Base-by-base conservation (phyloP, 2,888 invertebrate species). In the Zele albiditarsus region DNA sequence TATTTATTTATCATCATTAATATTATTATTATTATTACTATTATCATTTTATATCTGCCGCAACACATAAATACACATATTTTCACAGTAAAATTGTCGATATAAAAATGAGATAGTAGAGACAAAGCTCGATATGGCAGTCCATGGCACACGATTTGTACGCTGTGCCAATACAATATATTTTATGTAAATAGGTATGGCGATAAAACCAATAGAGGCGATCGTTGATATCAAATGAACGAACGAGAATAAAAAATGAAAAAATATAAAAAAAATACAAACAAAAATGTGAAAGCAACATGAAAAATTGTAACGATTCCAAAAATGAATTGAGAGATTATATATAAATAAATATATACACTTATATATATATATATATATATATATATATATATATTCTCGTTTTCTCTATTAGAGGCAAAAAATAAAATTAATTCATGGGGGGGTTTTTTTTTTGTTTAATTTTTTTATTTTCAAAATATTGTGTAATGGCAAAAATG, bases 101-200 rank as follows among this genome's bases (percentile, higher is more conserved):
- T 57, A 42, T 66, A 73, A 72, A 53, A 20, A 57, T 46, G 65
- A 65, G 63, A 58, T 73, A 60, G 68, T 38, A 49, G 76, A 73
- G 73, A 77, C 46, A 69, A 46, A 74, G 28, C 75, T 79, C 62
- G 63, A 65, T 49, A 78, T 83, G 84, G 84, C 84, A 84, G 84
- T 84, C 84, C 84, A 73, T 53, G 84, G 83, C 81, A 79, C 83
- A 81, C 74, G 73, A 78, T 79, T 80, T 83, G 82, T 53, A 53
- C 80, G 83, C 82, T 84, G 86, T 86, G 86, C 87, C 86, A 86
- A 86, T 83, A 84, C 83, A 83, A 84, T 84, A 82, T 84, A 82
- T 86, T 85, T 84, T 84, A 80, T 86, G 85, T 86, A 86, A 75
- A 86, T 85, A 86, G 75, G 74, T 82, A 78, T 77, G 71, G 74